Conservation (phyloP, 1,140 invertebrate genomes). For the Hypsibius dujardini region DNA sequence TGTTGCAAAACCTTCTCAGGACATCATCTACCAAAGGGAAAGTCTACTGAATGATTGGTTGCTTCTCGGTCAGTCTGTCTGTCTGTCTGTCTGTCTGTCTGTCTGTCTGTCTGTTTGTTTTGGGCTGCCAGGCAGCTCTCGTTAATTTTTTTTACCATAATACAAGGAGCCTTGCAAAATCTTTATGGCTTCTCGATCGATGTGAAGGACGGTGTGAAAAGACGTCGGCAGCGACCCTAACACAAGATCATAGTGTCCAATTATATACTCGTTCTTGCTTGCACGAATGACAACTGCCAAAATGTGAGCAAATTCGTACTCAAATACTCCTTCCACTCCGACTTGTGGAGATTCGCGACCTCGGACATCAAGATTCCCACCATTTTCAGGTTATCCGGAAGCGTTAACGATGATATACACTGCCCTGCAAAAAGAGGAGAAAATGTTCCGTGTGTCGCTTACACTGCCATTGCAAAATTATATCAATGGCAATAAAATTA, state of each 20-base stretch:
- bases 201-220: background rate
- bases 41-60: no score
- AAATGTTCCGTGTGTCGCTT: background rate
- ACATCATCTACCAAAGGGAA: conserved; percentile 7
- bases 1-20: background rate
- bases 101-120: no score
- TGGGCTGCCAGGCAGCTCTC: no score
- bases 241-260: background rate
- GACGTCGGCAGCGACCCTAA: background rate
- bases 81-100: no score
- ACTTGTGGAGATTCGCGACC: background rate
- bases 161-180: background rate
- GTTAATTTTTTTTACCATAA: background rate
- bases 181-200: background rate
- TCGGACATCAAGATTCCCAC: conserved; percentile 1
- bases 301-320: background rate
- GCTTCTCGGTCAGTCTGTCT: no score
- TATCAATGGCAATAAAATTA: background rate
- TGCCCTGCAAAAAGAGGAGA: background rate
- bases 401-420: background rate
- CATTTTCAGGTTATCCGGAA: background rate
- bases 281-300: no score
- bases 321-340: background rate
- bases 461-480: no score
- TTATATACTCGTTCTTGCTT: background rate